These are phyloP conservation scores for Mirza zaza DNA, from an alignment of 2,113 vertebrate genomes.

Conservation along the genomic window DNA sequence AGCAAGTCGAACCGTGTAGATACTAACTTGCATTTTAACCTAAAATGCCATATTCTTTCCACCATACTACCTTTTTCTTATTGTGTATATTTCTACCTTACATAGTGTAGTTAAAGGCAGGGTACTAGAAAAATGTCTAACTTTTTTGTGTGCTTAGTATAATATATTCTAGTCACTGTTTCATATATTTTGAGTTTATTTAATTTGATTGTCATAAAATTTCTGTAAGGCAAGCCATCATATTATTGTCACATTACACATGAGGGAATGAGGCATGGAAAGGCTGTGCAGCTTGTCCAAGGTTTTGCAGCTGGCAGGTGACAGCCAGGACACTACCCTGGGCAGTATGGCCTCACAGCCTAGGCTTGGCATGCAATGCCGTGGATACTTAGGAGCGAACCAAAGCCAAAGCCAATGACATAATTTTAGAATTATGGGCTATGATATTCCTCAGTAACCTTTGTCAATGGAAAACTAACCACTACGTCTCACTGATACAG, in stretches of 20 bases:
- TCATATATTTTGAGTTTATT: not conserved
- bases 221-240: not conserved
- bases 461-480: not conserved
- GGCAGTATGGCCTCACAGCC: not conserved
- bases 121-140: not conserved
- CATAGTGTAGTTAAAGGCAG: not conserved
- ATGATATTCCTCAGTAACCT: not conserved
- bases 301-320: not conserved
- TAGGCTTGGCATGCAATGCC: accelerated
- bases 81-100: not conserved
- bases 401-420: not conserved
- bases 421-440: not conserved
- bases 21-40: not conserved
- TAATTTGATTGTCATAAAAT: not conserved
- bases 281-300: not conserved
- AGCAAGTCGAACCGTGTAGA: not conserved
- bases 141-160: not conserved
- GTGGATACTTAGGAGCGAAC: not conserved
- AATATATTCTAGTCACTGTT: not conserved
- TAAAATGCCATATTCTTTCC: not conserved
- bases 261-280: not conserved
- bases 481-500: not conserved
- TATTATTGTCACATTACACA: not conserved
- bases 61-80: not conserved
- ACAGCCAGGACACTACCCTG: not conserved